Evolutionary conservation across 2,797 vertebrate species (phyloP).

Genomic region (Argentina silus): DNA sequence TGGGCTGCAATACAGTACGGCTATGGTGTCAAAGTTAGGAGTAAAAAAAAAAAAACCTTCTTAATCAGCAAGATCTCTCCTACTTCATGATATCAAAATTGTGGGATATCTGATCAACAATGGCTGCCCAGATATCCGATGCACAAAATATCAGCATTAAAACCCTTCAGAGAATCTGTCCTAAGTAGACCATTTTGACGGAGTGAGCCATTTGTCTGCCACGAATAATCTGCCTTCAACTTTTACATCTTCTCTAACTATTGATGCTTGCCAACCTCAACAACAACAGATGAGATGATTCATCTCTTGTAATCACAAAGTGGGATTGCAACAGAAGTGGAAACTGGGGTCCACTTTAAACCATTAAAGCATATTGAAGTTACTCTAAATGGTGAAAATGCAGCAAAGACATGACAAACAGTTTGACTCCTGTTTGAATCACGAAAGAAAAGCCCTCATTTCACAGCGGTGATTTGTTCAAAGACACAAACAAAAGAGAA

Average conservation of each 20-base stretch:
- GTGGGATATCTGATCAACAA: no score
- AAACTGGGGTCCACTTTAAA: constrained; percentile 18
- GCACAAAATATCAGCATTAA: no score
- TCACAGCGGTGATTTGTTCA: no score
- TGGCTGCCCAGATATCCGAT: no score
- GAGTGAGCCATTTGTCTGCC: background rate
- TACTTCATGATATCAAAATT: background rate
- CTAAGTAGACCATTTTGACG: background rate
- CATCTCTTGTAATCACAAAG: background rate
- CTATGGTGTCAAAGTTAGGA: background rate
- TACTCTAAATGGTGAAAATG: constrained; percentile 34
- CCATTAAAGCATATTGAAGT: no score
- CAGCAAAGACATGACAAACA: constrained; percentile 11
- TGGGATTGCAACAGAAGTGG: background rate
- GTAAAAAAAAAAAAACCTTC: background rate
- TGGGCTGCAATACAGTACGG: background rate
- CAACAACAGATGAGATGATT: background rate
- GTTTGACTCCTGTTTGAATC: constrained; percentile 21
- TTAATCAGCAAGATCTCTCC: background rate
- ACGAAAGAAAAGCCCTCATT: background rate
- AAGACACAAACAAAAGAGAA: background rate
- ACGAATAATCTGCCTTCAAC: background rate
- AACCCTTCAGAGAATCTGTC: background rate
- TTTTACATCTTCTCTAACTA: background rate
- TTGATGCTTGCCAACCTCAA: background rate